Percentiles rank a stretch among this genome's conserved stretches.
These are phyloP conservation scores for Pandemis cinnamomeana DNA, from an alignment of 2,888 invertebrate species.

Conservation along the genomic window DNA sequence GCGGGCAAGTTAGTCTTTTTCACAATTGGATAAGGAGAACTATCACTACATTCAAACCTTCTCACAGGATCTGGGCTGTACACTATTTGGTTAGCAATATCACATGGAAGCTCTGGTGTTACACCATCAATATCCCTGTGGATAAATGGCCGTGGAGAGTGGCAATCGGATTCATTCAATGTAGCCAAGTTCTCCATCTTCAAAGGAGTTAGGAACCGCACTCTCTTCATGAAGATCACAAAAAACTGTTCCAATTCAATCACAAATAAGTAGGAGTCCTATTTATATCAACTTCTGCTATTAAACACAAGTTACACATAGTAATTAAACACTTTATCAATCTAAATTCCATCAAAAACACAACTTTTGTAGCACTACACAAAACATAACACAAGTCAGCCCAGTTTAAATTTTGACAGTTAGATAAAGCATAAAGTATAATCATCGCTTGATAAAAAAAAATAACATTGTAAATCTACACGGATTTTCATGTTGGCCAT, in stretches of 20 bases:
- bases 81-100: constrained; percentile 53
- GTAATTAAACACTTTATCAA: constrained; percentile 20
- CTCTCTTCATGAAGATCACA: constrained; percentile 70
- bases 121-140: constrained; percentile 54
- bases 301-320: constrained; percentile 16
- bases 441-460: neutral
- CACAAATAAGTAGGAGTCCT: neutral
- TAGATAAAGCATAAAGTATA: neutral
- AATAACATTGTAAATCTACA: neutral
- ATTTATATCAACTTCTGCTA: neutral
- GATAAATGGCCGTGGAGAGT: constrained; percentile 74
- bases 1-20: constrained; percentile 58
- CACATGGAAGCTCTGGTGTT: constrained; percentile 51
- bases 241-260: constrained; percentile 8
- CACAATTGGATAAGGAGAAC: constrained; percentile 67
- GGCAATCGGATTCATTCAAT: constrained; percentile 73
- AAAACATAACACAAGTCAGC: neutral
- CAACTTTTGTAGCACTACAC: neutral
- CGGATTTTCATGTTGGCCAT: neutral
- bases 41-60: constrained; percentile 68
- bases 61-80: constrained; percentile 67
- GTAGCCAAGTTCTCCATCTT: constrained; percentile 47
- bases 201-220: constrained; percentile 69
- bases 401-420: constrained; percentile 32
- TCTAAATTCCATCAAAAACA: constrained; percentile 3